Conservation (phyloP, 2,888 invertebrate genomes). For the Acanthopleura granulata region DNA sequence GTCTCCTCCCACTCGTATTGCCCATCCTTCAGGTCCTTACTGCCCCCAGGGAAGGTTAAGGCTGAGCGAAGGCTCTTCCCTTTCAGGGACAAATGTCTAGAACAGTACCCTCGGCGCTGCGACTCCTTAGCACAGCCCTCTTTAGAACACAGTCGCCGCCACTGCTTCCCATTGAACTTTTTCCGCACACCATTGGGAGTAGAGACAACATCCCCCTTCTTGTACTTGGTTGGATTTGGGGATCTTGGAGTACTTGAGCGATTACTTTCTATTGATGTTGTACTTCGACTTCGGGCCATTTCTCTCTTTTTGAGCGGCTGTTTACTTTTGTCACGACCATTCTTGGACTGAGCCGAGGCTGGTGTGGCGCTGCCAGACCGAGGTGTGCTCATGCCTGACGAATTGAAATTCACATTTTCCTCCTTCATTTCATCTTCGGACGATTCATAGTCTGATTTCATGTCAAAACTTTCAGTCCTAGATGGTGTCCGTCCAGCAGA, state of each 20-base stretch:
- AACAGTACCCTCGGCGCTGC: slow-evolving; percentile 96
- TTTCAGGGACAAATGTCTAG: slow-evolving; percentile 92
- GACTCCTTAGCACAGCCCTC: slow-evolving; percentile 97
- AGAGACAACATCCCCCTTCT: slow-evolving; percentile 94
- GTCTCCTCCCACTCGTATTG: slow-evolving; percentile 82
- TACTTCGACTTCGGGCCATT: slow-evolving; percentile 60
- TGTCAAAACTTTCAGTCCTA: slow-evolving; percentile 34
- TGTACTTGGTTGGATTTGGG: slow-evolving; percentile 61
- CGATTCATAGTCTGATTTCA: slow-evolving; percentile 37
- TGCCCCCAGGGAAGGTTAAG: slow-evolving; percentile 56
- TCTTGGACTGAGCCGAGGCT: slow-evolving; percentile 49
- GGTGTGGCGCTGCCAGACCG: slow-evolving; percentile 89
- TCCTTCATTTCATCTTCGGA: slow-evolving; percentile 62
- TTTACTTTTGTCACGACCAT: slow-evolving; percentile 43
- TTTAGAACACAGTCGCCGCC: slow-evolving; percentile 96
- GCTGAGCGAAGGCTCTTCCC: slow-evolving; percentile 73
- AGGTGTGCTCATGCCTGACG: slow-evolving; percentile 65
- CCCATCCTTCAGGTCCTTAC: slow-evolving; percentile 64
- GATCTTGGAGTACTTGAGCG: slow-evolving; percentile 66
- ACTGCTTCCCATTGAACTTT: slow-evolving; percentile 99
- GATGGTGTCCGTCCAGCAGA: slow-evolving; percentile 23
- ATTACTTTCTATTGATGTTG: slow-evolving; percentile 56
- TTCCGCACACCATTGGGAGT: slow-evolving; percentile 96
- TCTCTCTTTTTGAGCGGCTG: slow-evolving; percentile 61
- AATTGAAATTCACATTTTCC: slow-evolving; percentile 59